phyloP scores from a whole-genome alignment of 2,888 invertebrate genomes.

The Busseola fusca region DNA sequence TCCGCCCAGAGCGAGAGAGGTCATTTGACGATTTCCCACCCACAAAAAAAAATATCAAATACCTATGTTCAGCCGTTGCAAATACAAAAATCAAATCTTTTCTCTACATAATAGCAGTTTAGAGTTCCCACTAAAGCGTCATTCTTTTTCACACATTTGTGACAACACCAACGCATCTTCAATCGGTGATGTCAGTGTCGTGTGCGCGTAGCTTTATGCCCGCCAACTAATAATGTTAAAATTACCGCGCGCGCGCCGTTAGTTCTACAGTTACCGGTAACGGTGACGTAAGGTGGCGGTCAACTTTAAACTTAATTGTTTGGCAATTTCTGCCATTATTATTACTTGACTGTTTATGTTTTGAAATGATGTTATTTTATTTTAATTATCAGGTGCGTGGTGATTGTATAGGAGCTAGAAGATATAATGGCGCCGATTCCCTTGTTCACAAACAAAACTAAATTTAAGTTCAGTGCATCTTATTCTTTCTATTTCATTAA shows the following conservation, averaged over 20 bases:
- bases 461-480: no score
- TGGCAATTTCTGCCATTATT: constrained; percentile 46
- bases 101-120: no score
- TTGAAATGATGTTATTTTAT: neutral
- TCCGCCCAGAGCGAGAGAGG: no score
- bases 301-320: constrained; percentile 52
- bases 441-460: no score
- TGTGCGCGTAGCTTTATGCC: constrained; percentile 22
- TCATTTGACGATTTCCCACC: no score
- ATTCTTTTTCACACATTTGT: neutral
- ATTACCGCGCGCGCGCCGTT: constrained; percentile 55
- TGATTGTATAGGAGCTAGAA: neutral
- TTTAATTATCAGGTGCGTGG: neutral
- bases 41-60: no score
- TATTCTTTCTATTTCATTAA: no score
- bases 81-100: no score
- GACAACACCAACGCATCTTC: constrained; percentile 2
- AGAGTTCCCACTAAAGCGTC: no score
- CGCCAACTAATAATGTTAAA: constrained; percentile 49
- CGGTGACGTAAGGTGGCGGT: constrained; percentile 53
- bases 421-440: no score
- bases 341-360: constrained; percentile 8
- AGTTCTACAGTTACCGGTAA: constrained; percentile 58
- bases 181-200: constrained; percentile 11
- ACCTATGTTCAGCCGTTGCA: no score